Evolutionary conservation across 1,140 invertebrate species (phyloP).

Genomic region (Oncopeltus fasciatus): DNA sequence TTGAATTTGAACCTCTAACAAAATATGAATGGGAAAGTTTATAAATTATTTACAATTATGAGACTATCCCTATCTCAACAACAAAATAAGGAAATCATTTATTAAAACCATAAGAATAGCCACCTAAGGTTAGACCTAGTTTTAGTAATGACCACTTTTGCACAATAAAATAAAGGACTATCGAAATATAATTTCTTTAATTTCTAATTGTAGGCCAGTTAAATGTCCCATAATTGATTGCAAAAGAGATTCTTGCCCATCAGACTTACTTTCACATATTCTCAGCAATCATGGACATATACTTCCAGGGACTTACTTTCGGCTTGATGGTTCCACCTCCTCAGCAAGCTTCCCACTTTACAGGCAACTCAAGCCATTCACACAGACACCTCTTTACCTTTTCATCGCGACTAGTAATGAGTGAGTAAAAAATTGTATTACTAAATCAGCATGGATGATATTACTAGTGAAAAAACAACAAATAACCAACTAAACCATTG

Average conservation of each 20-base stretch:
- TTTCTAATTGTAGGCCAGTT: too few relatives aligned
- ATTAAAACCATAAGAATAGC: too few relatives aligned
- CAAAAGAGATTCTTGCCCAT: neutral
- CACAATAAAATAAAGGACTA: too few relatives aligned
- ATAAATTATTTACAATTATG: too few relatives aligned
- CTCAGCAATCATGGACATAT: neutral
- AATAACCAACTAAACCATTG: neutral
- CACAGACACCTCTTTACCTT: neutral
- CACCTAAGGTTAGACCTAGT: too few relatives aligned
- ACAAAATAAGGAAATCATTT: too few relatives aligned
- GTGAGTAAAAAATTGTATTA: neutral
- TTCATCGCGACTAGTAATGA: neutral
- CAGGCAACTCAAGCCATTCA: neutral
- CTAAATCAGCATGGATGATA: neutral
- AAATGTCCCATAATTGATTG: neutral
- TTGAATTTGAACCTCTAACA: too few relatives aligned
- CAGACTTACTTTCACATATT: slow-evolving; percentile 1
- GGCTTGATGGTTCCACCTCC: neutral
- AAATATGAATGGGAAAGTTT: too few relatives aligned
- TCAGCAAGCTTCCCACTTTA: neutral
- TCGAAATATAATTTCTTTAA: too few relatives aligned
- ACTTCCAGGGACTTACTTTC: neutral
- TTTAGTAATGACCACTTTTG: too few relatives aligned
- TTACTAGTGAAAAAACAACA: neutral
- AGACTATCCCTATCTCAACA: too few relatives aligned